Percentiles rank a stretch among this genome's conserved stretches.
Evolutionary conservation across 2,113 vertebrate genomes (phyloP).

Genomic region (Nestor notabilis): DNA sequence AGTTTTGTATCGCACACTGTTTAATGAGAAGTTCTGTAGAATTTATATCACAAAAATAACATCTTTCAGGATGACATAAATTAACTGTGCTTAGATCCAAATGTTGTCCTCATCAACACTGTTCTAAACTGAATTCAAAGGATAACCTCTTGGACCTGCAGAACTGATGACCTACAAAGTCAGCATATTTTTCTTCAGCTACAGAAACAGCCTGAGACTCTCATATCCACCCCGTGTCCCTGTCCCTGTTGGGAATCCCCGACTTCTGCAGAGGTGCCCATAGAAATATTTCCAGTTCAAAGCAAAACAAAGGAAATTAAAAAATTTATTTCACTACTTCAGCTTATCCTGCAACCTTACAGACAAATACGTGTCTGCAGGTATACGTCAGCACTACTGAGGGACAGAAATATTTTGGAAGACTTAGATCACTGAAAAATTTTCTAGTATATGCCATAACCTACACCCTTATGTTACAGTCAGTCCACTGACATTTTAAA

Average conservation of each 20-base stretch:
- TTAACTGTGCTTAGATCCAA: neutral
- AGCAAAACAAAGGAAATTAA: neutral
- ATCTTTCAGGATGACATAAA: neutral
- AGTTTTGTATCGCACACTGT: neutral
- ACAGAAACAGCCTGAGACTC: neutral
- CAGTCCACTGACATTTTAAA: neutral
- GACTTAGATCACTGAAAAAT: neutral
- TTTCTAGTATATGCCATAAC: neutral
- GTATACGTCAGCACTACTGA: neutral
- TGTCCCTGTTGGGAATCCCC: fast-evolving
- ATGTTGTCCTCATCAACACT: neutral
- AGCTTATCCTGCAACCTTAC: neutral
- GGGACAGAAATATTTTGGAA: neutral
- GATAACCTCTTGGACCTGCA: neutral
- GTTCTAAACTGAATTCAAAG: neutral
- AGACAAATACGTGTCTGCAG: neutral
- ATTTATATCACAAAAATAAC: neutral
- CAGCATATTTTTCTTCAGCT: neutral
- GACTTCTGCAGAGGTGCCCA: neutral
- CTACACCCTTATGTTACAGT: neutral
- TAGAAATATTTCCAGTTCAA: neutral
- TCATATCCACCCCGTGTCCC: neutral
- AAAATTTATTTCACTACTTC: neutral
- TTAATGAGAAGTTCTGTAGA: neutral
- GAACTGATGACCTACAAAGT: neutral